phyloP scores from a whole-genome alignment of 2,113 vertebrate genomes.

The Alaudala cheleensis region DNA sequence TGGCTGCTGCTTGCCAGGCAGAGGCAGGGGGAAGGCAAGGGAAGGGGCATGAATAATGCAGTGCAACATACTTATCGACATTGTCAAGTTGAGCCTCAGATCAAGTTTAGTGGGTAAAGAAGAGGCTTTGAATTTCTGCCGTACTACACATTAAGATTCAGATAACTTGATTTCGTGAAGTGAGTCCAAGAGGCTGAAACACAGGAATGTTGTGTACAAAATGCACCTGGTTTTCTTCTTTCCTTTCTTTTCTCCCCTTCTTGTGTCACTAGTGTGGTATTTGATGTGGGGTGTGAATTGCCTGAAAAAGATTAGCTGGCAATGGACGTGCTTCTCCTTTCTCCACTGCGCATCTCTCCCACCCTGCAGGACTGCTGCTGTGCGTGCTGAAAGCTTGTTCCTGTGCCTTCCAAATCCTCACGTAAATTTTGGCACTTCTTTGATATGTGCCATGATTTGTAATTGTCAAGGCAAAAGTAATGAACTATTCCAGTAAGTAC shows the following conservation, averaged over 20 bases:
- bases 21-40: constrained; percentile 12
- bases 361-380: neutral
- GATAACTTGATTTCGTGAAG: neutral
- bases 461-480: neutral
- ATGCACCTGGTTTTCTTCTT: neutral
- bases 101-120: constrained; percentile 20
- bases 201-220: neutral
- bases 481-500: neutral
- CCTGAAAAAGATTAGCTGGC: neutral
- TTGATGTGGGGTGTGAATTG: neutral
- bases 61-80: constrained; percentile 34
- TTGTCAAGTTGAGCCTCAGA: constrained; percentile 34
- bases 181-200: neutral
- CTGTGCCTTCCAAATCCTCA: neutral
- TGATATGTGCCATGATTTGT: neutral
- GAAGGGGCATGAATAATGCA: constrained; percentile 63
- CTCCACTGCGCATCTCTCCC: neutral
- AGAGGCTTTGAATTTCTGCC: constrained; percentile 12
- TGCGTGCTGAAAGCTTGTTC: neutral
- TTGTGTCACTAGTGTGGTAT: neutral
- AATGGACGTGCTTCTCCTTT: fast-evolving
- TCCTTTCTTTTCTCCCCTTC: neutral
- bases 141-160: constrained; percentile 35
- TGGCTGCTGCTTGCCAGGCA: neutral
- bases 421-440: neutral